These are phyloP conservation scores for Melinaea menophilus DNA, from an alignment of 2,888 invertebrate genomes.

Conservation along the genomic window DNA sequence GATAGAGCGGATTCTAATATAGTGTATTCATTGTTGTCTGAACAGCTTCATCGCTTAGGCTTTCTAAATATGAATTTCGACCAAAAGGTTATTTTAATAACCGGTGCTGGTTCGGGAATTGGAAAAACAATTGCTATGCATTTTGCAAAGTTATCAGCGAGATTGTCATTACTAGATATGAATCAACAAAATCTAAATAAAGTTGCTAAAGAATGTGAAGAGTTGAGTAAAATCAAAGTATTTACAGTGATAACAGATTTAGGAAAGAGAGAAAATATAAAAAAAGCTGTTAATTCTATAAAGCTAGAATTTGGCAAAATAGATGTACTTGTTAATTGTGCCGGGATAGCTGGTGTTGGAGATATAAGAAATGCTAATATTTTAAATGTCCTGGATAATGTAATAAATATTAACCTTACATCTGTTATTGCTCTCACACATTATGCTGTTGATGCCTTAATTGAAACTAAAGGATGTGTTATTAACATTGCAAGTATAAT, in stretches of 20 bases:
- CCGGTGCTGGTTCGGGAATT: background rate
- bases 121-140: background rate
- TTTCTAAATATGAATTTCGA: background rate
- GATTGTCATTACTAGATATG: slow-evolving; percentile 30
- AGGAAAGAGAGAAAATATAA: slow-evolving; percentile 38
- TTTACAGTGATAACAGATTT: slow-evolving; percentile 40
- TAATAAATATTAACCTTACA: background rate
- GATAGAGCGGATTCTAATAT: too few species aligned
- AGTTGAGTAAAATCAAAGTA: slow-evolving; percentile 40
- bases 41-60: background rate
- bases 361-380: background rate
- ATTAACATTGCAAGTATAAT: slow-evolving; percentile 5
- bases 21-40: too few species aligned
- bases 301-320: slow-evolving; percentile 40
- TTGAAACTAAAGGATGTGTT: slow-evolving; percentile 1
- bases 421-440: background rate
- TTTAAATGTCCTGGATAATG: background rate
- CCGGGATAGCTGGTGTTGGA: slow-evolving; percentile 31
- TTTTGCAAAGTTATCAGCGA: background rate
- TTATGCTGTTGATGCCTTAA: background rate
- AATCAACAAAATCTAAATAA: slow-evolving; percentile 38
- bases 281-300: slow-evolving; percentile 39
- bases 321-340: slow-evolving; percentile 46
- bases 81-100: background rate
- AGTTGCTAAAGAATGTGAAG: slow-evolving; percentile 38